Evolutionary conservation across 2,797 vertebrate genomes (phyloP), one percentile per base, ranked within the genome.

Genomic region (Argyrosomus regius): DNA sequence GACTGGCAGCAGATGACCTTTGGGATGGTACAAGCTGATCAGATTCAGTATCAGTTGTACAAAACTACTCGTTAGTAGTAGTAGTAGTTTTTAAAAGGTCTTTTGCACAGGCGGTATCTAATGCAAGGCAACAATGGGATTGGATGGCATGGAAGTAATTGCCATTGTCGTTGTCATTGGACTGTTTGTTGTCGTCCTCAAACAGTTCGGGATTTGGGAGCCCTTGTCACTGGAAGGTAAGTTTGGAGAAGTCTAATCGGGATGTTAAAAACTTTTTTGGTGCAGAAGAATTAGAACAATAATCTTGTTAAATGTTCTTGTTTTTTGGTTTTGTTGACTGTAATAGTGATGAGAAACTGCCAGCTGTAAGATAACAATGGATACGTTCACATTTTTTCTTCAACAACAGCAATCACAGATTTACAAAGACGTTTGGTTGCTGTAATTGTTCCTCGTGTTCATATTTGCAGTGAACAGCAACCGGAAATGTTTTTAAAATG

Each of bases 141-240:
- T 97, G 86, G 96, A 97, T 59, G 97, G 96, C 78, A 98, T 99
- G 98, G 98, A 98, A 91, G 81, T 98, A 46, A 96, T 97, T 39
- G 97, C 97, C 18, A 93, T 98, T 78, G 94, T 91, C 3, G 97
- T 97, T 81, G 96, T 99, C 77, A 93, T 97, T 43, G 91, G 97
- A 82, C 94, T 98, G 50, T 97, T 97, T 94, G 85, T 96, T 89
- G 94, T 97, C 1, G 96, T 98, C 66, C 97, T 98, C 87, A 98
- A 98, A 91, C 98, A 99, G 94, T 98, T 99, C 85, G 97, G 98
- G 77, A 95, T 98, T 85, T 95, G 96, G 94, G 97, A 98, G 58
- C 96, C 97, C 41, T 93, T 97, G 91, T 96, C 96, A 3, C 88
- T 96, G 83, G 97, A 98, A 96, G 98, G 98, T 99, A 98, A 11